Conservation (phyloP, 1,140 invertebrate genomes). For the Amyelois transitella region DNA sequence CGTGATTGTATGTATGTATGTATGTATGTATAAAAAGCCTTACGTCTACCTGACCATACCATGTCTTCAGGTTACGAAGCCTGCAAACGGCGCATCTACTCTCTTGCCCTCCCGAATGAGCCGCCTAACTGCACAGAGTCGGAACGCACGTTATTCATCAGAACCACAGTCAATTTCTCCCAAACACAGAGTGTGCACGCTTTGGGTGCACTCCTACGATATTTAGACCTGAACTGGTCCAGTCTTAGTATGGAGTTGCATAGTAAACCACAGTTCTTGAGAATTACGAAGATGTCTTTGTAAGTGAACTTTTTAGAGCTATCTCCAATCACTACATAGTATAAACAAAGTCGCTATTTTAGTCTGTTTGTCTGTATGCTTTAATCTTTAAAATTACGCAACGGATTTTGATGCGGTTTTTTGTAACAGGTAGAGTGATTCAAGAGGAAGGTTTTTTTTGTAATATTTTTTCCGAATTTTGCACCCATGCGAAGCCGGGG, state of each 20-base stretch:
- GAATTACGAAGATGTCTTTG: constrained; percentile 78
- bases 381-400: no score
- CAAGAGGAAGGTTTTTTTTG: no score
- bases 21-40: no score
- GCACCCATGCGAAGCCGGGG: no score
- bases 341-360: no score
- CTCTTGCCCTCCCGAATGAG: constrained; percentile 77
- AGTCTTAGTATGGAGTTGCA: constrained; percentile 74
- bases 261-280: constrained; percentile 75
- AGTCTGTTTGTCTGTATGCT: no score
- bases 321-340: no score
- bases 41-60: no score
- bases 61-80: constrained; percentile 74
- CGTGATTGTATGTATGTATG: no score
- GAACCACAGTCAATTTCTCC: constrained; percentile 81
- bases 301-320: constrained; percentile 60
- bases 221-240: constrained; percentile 81
- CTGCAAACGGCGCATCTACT: constrained; percentile 77
- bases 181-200: constrained; percentile 80
- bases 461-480: no score
- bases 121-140: constrained; percentile 75
- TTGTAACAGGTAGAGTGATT: no score
- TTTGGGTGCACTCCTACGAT: constrained; percentile 83
- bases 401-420: no score
- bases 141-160: constrained; percentile 78